Conservation (phyloP, 2,797 vertebrate species). For the Pseudopleuronectes americanus region DNA sequence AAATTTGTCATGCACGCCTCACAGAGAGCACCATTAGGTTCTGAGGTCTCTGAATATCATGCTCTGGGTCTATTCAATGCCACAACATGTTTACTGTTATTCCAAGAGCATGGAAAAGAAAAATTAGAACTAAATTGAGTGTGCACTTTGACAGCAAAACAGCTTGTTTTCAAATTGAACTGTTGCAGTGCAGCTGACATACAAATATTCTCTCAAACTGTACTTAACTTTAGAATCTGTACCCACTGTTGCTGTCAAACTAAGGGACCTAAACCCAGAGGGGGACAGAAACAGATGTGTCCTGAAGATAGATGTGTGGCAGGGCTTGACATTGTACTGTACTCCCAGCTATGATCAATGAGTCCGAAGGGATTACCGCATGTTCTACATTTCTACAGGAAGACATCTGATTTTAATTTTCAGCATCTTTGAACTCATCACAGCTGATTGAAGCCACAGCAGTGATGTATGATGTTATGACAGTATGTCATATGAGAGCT, state of each 20-base stretch:
- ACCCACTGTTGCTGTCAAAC: constrained; percentile 2
- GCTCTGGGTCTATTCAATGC: constrained; percentile 56
- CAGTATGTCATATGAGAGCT: constrained; percentile 14
- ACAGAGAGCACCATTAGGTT: constrained; percentile 33
- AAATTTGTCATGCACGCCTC: constrained; percentile 36
- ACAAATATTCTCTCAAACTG: neutral
- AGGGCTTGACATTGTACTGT: neutral
- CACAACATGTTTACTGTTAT: constrained; percentile 52
- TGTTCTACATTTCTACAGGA: neutral
- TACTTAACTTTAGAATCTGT: too few relatives aligned
- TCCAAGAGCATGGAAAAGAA: constrained; percentile 41
- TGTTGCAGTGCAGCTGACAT: neutral
- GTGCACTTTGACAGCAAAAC: constrained; percentile 48
- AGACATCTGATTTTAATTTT: constrained; percentile 49
- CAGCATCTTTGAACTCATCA: constrained; percentile 27
- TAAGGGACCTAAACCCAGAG: neutral
- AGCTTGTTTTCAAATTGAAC: constrained; percentile 33
- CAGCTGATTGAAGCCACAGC: constrained; percentile 24
- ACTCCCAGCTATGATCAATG: constrained; percentile 36
- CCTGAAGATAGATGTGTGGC: neutral
- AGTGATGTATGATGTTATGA: constrained; percentile 38
- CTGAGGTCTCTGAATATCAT: constrained; percentile 56
- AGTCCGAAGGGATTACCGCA: constrained; percentile 20
- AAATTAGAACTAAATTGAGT: constrained; percentile 57
- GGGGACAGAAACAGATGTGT: neutral